phyloP scores from a whole-genome alignment of 92 coral and sea anemone genomes.

The Epizoanthus rinbou region DNA sequence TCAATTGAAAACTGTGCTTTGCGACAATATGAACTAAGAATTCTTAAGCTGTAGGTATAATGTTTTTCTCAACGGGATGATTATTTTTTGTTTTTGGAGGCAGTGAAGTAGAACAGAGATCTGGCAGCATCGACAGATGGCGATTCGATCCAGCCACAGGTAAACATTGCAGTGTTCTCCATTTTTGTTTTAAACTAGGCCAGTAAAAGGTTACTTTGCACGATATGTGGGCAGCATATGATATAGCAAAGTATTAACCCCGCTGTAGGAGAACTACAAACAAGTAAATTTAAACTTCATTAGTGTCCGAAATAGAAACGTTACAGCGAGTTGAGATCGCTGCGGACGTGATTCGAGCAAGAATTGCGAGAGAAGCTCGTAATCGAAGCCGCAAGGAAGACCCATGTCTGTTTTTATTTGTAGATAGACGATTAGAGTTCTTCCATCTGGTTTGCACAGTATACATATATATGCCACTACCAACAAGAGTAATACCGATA shows the following conservation, averaged over 20 bases:
- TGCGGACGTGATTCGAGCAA: constrained; percentile 7
- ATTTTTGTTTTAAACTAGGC: constrained; percentile 24
- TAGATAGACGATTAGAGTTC: neutral
- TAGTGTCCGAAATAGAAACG: neutral
- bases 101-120: constrained; percentile 39
- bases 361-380: neutral
- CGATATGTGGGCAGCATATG: constrained; percentile 42
- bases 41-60: constrained; percentile 6
- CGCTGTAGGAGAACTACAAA: constrained; percentile 32
- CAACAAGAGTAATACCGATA: neutral
- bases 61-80: constrained; percentile 16
- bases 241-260: constrained; percentile 26
- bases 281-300: constrained; percentile 11
- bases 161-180: neutral
- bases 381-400: neutral
- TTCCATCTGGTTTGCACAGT: neutral
- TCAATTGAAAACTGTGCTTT: constrained; percentile 10
- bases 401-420: neutral
- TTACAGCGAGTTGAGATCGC: neutral
- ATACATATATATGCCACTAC: neutral
- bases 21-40: constrained; percentile 33
- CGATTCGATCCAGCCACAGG: constrained; percentile 10
- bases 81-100: neutral
- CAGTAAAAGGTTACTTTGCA: constrained; percentile 28
- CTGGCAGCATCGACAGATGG: constrained; percentile 9